Conservation (phyloP, 2,888 invertebrate species). For the Bombylius major region DNA sequence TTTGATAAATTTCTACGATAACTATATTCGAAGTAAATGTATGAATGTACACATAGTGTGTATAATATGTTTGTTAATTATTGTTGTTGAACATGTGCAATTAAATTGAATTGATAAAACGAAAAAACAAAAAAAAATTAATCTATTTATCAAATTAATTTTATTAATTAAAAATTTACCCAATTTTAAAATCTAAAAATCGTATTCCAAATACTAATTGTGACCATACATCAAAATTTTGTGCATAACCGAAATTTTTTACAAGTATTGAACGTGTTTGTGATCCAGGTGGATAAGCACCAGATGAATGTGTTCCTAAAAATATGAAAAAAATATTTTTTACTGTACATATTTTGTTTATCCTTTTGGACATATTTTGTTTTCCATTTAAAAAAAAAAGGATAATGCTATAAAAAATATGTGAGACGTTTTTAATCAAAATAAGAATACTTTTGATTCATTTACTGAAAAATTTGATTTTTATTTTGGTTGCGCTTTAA, state of each 20-base stretch:
- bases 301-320: constrained; percentile 49
- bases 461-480: no score
- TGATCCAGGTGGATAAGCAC: constrained; percentile 37
- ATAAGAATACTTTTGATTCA: no score
- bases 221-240: constrained; percentile 69
- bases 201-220: constrained; percentile 76
- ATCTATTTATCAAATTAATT: neutral
- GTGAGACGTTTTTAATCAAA: no score
- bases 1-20: neutral
- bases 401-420: no score
- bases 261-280: constrained; percentile 24
- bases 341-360: constrained; percentile 1
- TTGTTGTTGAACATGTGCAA: no score
- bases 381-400: no score
- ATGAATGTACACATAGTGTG: no score
- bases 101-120: no score
- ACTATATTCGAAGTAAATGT: neutral
- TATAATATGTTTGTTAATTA: no score
- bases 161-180: constrained; percentile 41
- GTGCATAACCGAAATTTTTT: constrained; percentile 39
- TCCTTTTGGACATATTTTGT: no score
- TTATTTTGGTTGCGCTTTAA: no score
- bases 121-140: neutral
- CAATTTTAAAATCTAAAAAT: constrained; percentile 69
- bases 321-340: neutral